These are phyloP conservation scores for Anguilla pacifica DNA, from an alignment of 2,797 vertebrate species.

Conservation along the genomic window DNA sequence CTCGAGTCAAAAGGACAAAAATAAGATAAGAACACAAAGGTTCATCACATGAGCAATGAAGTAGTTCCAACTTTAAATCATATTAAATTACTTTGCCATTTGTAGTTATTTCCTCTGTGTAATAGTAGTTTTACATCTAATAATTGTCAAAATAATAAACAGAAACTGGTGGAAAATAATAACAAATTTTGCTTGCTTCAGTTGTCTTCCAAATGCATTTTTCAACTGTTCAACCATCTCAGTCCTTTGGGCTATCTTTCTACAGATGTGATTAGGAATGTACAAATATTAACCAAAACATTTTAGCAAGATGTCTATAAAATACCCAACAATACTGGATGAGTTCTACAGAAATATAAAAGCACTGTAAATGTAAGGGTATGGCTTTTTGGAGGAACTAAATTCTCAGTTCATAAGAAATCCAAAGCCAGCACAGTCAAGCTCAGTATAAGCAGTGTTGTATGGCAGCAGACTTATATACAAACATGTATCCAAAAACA, in stretches of 20 bases:
- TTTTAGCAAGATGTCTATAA: constrained; percentile 20
- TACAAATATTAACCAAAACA: constrained; percentile 20
- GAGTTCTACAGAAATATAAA: constrained; percentile 18
- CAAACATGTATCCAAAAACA: constrained; percentile 25
- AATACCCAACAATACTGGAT: constrained; percentile 21
- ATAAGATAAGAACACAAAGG: constrained; percentile 11
- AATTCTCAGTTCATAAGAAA: constrained; percentile 16
- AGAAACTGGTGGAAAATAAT: constrained; percentile 1
- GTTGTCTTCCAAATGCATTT: constrained; percentile 13
- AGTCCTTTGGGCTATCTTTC: neutral
- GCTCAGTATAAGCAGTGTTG: constrained; percentile 12
- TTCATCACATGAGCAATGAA: constrained; percentile 12
- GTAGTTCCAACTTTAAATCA: neutral
- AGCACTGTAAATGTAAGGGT: constrained; percentile 15
- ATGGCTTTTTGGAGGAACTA: constrained; percentile 28
- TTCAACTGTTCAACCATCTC: neutral
- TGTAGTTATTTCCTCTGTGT: constrained; percentile 12
- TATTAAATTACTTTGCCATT: neutral
- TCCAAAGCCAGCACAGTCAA: constrained; percentile 23
- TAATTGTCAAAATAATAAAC: constrained; percentile 25
- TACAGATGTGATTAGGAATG: constrained; percentile 23
- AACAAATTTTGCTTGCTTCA: constrained; percentile 32
- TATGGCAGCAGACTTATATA: constrained; percentile 21
- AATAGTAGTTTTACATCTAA: constrained; percentile 17
- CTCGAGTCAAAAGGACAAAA: constrained; percentile 2